These are phyloP conservation scores for Probaryconus sp. DNA, from an alignment of 1,140 invertebrate genomes.

Conservation along the genomic window DNA sequence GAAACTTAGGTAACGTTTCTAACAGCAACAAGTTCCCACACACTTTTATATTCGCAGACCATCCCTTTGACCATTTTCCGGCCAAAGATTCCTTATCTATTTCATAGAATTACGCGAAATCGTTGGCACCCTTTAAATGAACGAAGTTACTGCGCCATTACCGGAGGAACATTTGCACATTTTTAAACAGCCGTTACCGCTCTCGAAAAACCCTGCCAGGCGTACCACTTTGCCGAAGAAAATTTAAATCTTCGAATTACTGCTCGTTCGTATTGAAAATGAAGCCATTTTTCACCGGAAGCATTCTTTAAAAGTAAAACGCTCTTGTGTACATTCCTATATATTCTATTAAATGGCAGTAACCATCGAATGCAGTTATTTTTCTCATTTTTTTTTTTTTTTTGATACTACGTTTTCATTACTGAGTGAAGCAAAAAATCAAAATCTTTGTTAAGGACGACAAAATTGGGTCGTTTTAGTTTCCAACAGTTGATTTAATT, in stretches of 20 bases:
- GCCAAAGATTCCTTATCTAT: conserved; percentile 57
- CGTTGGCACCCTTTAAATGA: conserved; percentile 50
- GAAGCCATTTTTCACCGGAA: conserved; percentile 21
- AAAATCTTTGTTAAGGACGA: too few relatives aligned
- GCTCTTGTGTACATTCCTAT: too few relatives aligned
- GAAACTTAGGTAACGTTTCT: conserved; percentile 61
- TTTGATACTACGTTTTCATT: too few relatives aligned
- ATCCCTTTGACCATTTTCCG: conserved; percentile 60
- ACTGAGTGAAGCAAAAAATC: too few relatives aligned
- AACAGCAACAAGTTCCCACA: conserved; percentile 75
- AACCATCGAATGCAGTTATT: too few relatives aligned
- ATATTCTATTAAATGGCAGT: too few relatives aligned
- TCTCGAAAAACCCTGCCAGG: conserved; percentile 18
- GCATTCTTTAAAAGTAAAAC: too few relatives aligned
- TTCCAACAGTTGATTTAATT: too few relatives aligned
- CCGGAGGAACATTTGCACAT: conserved; percentile 20
- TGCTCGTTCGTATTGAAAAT: conserved; percentile 30
- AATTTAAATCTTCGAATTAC: conserved; percentile 35
- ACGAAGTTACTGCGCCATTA: conserved; percentile 39
- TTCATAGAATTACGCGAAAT: conserved; percentile 58
- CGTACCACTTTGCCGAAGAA: conserved; percentile 11
- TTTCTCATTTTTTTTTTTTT: too few relatives aligned
- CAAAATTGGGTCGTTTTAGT: too few relatives aligned
- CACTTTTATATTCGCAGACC: conserved; percentile 69
- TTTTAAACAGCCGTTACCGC: conserved; percentile 12